Base-by-base conservation (phyloP, 2,797 vertebrate genomes). In the Phrynocephalus guinanensis region DNA sequence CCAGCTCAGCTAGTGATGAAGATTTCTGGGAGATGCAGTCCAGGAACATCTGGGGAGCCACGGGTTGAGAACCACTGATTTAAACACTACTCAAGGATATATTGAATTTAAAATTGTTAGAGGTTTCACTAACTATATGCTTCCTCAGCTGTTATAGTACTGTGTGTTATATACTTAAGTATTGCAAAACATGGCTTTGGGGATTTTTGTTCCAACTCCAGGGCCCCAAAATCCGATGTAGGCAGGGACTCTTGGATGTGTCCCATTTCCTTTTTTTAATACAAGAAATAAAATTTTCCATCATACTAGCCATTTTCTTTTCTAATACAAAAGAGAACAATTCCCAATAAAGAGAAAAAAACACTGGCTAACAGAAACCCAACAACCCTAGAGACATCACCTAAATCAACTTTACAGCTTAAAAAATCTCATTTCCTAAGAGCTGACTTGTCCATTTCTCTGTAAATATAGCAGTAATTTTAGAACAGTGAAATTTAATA, bases 401-500 rank as follows among this genome's bases (percentile, higher is more conserved):
- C n/a, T 80, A 73, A 88, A 22, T n/a, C 2, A 78, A 18, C 71
- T 38, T 78, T 48, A 48, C 28, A 0, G 10, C 5, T 9, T 89
- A 78, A 85, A 20, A 3, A 84, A 44, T 16, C 67, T 44, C 66
- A 28, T 9, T 9, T n/a, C 67, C 50, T 18, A n/a, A 67, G 13
- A 24, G 10, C 1, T 22, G 72, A 5, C 11, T 73, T 60, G 2
- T 48, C 76, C 28, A 76, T 63, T 79, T 73, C 26, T 44, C 44
- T 30, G 16, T 71, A 52, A 50, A 20, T 79, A 30, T 38, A 75
- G 76, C 48, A 56, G 26, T 86, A 79, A 67, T 66, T 75, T 30
- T 56, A 79, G 76, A 84, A 33, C 68, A 73, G 20, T 50, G 87
- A 79, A 88, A 83, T 56, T 68, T 30, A 63, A 83, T 13, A 28